phyloP scores from a whole-genome alignment of 2,113 vertebrate genomes.

The Lophochroa leadbeateri region DNA sequence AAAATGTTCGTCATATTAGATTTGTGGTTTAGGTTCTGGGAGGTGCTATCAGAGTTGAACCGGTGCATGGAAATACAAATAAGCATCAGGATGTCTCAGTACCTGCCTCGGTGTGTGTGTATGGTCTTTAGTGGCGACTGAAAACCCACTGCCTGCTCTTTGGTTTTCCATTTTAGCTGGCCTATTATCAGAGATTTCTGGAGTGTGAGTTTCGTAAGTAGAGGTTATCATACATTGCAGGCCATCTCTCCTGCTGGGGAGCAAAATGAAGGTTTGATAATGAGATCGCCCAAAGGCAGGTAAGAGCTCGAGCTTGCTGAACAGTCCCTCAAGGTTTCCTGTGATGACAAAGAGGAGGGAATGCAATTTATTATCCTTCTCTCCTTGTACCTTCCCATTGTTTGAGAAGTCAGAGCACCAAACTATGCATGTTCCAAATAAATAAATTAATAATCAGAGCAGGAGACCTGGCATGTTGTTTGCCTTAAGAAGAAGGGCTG shows the following conservation, averaged over 20 bases:
- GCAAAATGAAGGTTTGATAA: conserved; percentile 73
- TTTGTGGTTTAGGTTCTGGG: neutral
- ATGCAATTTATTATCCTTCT: conserved; percentile 71
- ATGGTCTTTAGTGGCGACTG: conserved; percentile 18
- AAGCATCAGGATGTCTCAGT: neutral
- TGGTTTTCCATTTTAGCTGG: conserved; percentile 66
- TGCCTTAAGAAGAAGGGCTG: neutral
- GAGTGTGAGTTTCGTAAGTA: conserved; percentile 76
- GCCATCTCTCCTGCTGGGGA: conserved; percentile 74
- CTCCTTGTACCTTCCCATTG: conserved; percentile 47
- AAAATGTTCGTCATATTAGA: neutral
- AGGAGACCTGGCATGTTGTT: neutral
- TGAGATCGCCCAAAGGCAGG: conserved; percentile 73
- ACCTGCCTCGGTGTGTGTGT: neutral
- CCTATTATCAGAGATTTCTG: conserved; percentile 73
- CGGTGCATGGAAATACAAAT: neutral
- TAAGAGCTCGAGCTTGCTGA: conserved; percentile 71
- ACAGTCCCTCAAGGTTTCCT: conserved; percentile 70
- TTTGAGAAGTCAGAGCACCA: conserved; percentile 48
- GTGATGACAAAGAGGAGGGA: conserved; percentile 62
- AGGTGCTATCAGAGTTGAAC: neutral
- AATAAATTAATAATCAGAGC: conserved; percentile 43
- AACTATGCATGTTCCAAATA: neutral
- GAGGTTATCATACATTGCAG: conserved; percentile 77
- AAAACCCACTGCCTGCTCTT: conserved; percentile 44